Evolutionary conservation across 1,140 invertebrate species (phyloP).

Genomic region (Ganaspis sp.): DNA sequence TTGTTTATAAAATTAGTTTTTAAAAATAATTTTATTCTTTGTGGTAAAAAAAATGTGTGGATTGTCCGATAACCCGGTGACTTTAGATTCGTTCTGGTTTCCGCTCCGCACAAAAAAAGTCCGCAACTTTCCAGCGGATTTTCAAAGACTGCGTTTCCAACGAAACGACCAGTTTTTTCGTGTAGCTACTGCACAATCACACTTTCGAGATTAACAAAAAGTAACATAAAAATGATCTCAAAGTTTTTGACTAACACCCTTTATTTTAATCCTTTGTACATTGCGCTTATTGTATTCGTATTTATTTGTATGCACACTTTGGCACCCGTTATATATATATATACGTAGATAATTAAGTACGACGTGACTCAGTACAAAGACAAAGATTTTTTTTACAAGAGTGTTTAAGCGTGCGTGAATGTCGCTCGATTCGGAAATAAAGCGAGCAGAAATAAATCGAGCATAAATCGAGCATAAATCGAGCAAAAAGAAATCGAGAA

Average conservation of each 20-base stretch:
- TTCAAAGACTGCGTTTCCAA: neutral
- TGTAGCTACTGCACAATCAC: slow-evolving; percentile 37
- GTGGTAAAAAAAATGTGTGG: neutral
- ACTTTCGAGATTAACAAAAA: slow-evolving; percentile 38
- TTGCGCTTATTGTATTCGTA: slow-evolving; percentile 71
- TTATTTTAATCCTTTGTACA: slow-evolving; percentile 68
- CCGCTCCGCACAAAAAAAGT: neutral
- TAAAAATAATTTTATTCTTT: too few species aligned
- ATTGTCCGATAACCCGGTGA: neutral
- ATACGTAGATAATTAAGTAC: slow-evolving; percentile 50
- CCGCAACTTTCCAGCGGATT: neutral
- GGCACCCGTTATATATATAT: slow-evolving; percentile 55
- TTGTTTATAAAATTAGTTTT: too few species aligned
- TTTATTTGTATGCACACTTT: slow-evolving; percentile 69
- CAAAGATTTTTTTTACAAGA: slow-evolving; percentile 8
- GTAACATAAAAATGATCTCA: slow-evolving; percentile 73
- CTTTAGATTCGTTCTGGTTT: slow-evolving; percentile 19
- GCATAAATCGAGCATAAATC: neutral
- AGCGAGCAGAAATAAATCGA: neutral
- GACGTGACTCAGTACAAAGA: slow-evolving; percentile 71
- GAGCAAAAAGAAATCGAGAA: neutral
- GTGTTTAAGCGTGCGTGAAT: neutral
- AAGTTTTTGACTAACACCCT: slow-evolving; percentile 67
- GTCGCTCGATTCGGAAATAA: neutral
- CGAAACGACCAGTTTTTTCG: neutral